Percentiles rank a stretch among this genome's conserved stretches.
These are phyloP conservation scores for Agonum fuliginosum DNA, from an alignment of 2,888 invertebrate species.

Conservation along the genomic window DNA sequence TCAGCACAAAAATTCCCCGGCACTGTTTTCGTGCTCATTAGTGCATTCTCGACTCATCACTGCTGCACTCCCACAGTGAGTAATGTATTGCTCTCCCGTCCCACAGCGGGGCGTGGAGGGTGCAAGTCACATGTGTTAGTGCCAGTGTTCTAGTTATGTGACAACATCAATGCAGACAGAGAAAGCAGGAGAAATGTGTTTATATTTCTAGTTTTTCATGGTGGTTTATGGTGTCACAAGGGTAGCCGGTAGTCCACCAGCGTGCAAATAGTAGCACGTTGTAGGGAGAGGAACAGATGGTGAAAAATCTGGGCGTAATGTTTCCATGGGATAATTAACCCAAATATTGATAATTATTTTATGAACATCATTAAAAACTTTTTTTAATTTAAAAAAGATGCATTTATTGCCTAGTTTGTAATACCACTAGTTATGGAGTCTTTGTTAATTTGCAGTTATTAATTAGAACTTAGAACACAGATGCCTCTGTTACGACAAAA, in stretches of 20 bases:
- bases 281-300: constrained; percentile 1
- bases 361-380: too few relatives aligned
- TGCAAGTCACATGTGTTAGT: background rate
- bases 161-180: constrained; percentile 5
- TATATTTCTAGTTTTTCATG: constrained; percentile 1
- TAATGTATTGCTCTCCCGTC: constrained; percentile 51
- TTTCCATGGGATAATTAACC: too few relatives aligned
- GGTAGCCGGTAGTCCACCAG: background rate
- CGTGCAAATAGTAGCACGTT: background rate
- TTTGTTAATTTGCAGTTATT: too few relatives aligned
- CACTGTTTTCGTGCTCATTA: constrained; percentile 48
- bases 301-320: too few relatives aligned
- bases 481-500: too few relatives aligned
- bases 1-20: background rate
- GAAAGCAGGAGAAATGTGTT: constrained; percentile 6
- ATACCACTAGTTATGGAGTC: too few relatives aligned
- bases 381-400: too few relatives aligned
- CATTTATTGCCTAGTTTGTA: too few relatives aligned
- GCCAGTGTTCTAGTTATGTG: constrained; percentile 3
- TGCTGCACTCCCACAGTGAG: constrained; percentile 14
- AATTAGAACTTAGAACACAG: too few relatives aligned
- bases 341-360: too few relatives aligned
- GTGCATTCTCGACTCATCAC: constrained; percentile 58
- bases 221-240: constrained; percentile 33
- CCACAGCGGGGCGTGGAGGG: constrained; percentile 8